phyloP scores from a whole-genome alignment of 2,888 invertebrate genomes.

The Homarus gammarus region DNA sequence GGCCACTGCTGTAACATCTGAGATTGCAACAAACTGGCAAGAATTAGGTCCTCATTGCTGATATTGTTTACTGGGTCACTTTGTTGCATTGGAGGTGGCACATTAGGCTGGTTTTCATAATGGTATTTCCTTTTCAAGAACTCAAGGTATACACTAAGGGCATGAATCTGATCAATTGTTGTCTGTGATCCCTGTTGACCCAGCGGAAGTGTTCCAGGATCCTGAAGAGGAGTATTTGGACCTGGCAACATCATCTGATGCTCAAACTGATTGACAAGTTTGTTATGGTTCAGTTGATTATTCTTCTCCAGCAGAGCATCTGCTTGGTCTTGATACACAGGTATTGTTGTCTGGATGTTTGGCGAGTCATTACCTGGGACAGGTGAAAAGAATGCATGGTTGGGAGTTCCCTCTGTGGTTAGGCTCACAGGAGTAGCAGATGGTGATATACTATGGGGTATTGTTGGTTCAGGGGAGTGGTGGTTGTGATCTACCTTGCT shows the following conservation, averaged over 20 bases:
- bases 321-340: neutral
- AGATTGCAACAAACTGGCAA: neutral
- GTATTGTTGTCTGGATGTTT: neutral
- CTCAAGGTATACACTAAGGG: constrained; percentile 25
- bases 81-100: neutral
- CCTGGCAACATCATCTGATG: neutral
- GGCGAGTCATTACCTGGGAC: neutral
- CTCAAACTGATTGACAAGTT: constrained; percentile 13
- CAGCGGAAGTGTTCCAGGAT: neutral
- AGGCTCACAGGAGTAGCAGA: neutral
- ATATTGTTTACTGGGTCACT: neutral
- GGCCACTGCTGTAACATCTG: neutral
- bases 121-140: neutral
- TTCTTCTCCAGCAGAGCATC: neutral
- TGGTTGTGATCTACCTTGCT: neutral
- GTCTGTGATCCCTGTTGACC: neutral
- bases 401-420: neutral
- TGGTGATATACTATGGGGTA: neutral
- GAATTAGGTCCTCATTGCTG: constrained; percentile 1
- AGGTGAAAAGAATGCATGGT: neutral
- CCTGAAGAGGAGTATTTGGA: neutral
- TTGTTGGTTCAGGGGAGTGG: neutral
- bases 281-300: neutral
- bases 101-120: neutral
- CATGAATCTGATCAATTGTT: neutral